These are phyloP conservation scores for Cosmorhoe ocellata DNA, from an alignment of 2,888 invertebrate species.

Conservation along the genomic window DNA sequence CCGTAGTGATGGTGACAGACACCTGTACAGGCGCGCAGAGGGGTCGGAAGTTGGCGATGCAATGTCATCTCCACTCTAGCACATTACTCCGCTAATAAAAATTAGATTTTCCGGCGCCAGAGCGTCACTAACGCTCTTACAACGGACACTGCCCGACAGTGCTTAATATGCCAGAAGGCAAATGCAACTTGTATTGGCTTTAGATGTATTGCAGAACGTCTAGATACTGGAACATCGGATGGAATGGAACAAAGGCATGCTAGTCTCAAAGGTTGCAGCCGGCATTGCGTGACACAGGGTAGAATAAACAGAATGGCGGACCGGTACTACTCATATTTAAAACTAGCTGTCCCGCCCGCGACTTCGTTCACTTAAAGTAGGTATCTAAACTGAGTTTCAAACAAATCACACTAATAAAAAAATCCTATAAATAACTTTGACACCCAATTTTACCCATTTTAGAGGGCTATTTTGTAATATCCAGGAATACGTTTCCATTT, in stretches of 20 bases:
- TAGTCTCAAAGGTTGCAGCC: not conserved
- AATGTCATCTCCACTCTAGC: conserved; percentile 79
- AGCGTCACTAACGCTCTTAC: conserved; percentile 30
- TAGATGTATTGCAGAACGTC: not conserved
- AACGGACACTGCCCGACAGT: conserved; percentile 16
- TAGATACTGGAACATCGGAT: not conserved
- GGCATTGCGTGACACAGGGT: not conserved
- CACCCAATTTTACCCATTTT: no score
- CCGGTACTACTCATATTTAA: no score
- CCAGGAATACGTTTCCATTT: no score
- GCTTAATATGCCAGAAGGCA: not conserved
- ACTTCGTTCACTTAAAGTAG: no score
- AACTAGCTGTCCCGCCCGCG: no score
- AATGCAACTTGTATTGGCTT: not conserved
- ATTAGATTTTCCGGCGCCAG: conserved; percentile 63
- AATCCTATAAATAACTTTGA: no score
- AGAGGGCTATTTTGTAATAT: no score
- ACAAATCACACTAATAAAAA: no score
- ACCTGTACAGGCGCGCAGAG: conserved; percentile 70
- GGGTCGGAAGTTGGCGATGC: conserved; percentile 77
- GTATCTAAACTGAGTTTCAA: no score
- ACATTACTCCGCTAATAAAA: conserved; percentile 76
- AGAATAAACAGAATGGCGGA: not conserved
- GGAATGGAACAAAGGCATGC: not conserved
- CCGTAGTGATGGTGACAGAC: conserved; percentile 46